Percentiles rank a stretch among this genome's conserved stretches.
Conservation (phyloP, 2,113 vertebrate species). For the Hystrix brachyura region DNA sequence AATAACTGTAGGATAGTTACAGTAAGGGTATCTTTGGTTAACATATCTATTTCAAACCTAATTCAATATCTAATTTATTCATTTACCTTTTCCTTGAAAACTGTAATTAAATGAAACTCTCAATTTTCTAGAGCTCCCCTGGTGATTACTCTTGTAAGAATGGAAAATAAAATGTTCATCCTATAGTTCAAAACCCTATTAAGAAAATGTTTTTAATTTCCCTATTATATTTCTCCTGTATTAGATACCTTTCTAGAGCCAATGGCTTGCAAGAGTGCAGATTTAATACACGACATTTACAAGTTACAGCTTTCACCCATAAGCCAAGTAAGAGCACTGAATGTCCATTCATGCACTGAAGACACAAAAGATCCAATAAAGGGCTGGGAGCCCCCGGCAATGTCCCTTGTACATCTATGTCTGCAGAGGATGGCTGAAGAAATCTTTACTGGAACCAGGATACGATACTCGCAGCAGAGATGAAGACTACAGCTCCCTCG, state of each 20-base stretch:
- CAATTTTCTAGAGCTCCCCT: conserved; percentile 12
- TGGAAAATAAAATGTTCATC: conserved; percentile 25
- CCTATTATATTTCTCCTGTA: background rate
- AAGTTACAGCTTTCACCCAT: too few species aligned
- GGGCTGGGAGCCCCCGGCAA: too few species aligned
- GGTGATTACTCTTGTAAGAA: background rate
- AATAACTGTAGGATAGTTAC: background rate
- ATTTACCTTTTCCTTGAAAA: background rate
- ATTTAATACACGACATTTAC: too few species aligned
- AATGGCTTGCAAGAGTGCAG: too few species aligned
- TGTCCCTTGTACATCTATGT: too few species aligned
- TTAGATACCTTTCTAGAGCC: background rate
- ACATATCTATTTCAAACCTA: background rate
- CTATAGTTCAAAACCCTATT: background rate
- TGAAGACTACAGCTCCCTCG: too few species aligned
- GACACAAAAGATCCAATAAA: too few species aligned
- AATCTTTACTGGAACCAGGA: too few species aligned
- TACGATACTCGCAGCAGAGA: too few species aligned
- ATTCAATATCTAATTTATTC: conserved; percentile 49
- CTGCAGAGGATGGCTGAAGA: too few species aligned
- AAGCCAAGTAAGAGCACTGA: too few species aligned
- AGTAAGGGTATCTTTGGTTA: background rate
- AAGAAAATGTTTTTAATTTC: conserved; percentile 29
- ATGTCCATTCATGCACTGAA: too few species aligned
- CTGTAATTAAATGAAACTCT: background rate